Evolutionary conservation across 2,113 vertebrate genomes (phyloP), one percentile per base, ranked within the genome.

Genomic region (Crotalus horridus): DNA sequence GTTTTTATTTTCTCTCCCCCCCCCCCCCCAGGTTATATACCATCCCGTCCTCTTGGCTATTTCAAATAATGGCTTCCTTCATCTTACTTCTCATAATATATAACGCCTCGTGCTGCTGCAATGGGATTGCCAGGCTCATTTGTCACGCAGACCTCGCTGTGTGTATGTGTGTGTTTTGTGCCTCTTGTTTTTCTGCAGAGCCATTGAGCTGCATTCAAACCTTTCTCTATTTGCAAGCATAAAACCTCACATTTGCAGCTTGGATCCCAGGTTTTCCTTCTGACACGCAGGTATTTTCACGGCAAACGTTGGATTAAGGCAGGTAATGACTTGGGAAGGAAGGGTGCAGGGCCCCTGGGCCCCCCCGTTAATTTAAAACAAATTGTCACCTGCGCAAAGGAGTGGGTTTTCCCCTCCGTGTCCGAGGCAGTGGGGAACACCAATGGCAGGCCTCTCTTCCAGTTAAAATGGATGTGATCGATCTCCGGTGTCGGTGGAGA

Each of bases 391-490:
- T 69, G 46, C 2, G 0, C 0, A 0, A 8, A 26, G 58, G 46
- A 48, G 5, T 7, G 12, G 6, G 56, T 20, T 91, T 6, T 3
- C 91, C 17, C 33, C 33, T 21, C 91, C 3, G 8, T 12, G 61
- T 87, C 91, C 26, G 0, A 15, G 33, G 17, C 1, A 2, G 69
- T 2, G 12, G n/a, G 29, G 21, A 89, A 17, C 39, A 43, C 2
- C 24, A 21, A 24, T 39, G 53, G 51, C 74, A 56, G 91, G 61
- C 39, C 53, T 81, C 87, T 48, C 7, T 56, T 89, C 61, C 61
- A 89, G 85, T 92, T 81, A 89, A 92, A 89, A 69, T 43, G 53
- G 59, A 55, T 74, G 69, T 74, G 91, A 92, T 64, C 54, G 61
- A 89, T 81, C 61, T 54, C 21, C 2, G 48, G 59, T 29, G 91